These are phyloP conservation scores for Athalia cordata DNA, from an alignment of 2,888 invertebrate genomes.

Conservation along the genomic window DNA sequence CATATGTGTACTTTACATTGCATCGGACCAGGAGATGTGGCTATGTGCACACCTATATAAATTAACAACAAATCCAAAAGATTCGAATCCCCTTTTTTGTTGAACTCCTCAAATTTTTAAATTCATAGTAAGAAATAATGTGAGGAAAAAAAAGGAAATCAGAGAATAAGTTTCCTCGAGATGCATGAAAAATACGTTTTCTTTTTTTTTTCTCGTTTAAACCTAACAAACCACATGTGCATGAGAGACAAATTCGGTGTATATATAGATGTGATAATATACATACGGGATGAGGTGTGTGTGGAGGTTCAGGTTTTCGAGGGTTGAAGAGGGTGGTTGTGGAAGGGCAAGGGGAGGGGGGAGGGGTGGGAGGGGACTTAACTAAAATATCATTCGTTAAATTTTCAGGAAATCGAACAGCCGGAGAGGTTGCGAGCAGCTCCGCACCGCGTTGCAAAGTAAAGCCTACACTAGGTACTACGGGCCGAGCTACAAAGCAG, in stretches of 20 bases:
- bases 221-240: too few species aligned
- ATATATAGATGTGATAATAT: not conserved
- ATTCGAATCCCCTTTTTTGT: too few species aligned
- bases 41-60: too few species aligned
- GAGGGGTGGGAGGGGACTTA: constrained; percentile 4
- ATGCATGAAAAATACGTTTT: too few species aligned
- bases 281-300: not conserved
- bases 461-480: constrained; percentile 34
- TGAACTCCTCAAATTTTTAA: too few species aligned
- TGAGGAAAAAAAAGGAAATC: too few species aligned
- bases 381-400: constrained; percentile 50
- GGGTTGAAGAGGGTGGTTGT: not conserved
- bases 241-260: too few species aligned
- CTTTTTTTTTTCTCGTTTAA: too few species aligned
- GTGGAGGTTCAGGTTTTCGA: not conserved
- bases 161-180: too few species aligned
- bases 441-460: constrained; percentile 34
- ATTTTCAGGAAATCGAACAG: constrained; percentile 56
- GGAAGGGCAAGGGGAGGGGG: not conserved
- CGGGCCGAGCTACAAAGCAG: constrained; percentile 70
- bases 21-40: not conserved
- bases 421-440: constrained; percentile 19
- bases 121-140: too few species aligned
- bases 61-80: too few species aligned
- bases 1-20: not conserved